Evolutionary conservation across 2,888 invertebrate species (phyloP).

Genomic region (Tiliacea citrago): DNA sequence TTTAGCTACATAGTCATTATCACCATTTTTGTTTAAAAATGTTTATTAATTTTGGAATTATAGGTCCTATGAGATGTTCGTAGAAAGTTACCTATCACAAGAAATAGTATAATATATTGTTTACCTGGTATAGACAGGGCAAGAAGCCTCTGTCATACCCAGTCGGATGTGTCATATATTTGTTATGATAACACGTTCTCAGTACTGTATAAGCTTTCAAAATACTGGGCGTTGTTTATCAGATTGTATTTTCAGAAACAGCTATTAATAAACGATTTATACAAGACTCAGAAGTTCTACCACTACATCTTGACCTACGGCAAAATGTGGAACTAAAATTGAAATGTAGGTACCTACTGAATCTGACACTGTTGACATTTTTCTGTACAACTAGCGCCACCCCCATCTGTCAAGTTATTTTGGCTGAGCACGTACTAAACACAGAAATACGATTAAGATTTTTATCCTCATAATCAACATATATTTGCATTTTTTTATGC

Average conservation of each 20-base stretch:
- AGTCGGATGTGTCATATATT: conserved; percentile 55
- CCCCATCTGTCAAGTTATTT: not conserved
- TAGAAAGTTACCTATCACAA: not conserved
- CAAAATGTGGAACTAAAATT: not conserved
- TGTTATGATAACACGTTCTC: conserved; percentile 58
- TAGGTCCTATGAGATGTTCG: not conserved
- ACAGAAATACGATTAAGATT: conserved; percentile 28
- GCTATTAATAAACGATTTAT: conserved; percentile 47
- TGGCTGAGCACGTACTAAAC: not conserved
- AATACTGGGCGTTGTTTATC: conserved; percentile 55
- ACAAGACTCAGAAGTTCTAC: conserved; percentile 1
- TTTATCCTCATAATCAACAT: conserved; percentile 34
- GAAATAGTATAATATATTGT: conserved; percentile 7
- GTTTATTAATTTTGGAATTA: not conserved
- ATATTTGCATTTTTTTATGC: conserved; percentile 45
- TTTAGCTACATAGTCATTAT: not conserved
- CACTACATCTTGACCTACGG: conserved; percentile 30
- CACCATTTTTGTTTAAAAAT: not conserved
- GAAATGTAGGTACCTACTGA: not conserved
- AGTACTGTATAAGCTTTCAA: conserved; percentile 53
- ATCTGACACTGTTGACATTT: conserved; percentile 22
- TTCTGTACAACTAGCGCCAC: conserved; percentile 10
- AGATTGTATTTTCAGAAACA: conserved; percentile 47
- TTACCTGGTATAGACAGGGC: not conserved
- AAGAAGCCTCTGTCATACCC: conserved; percentile 26